phyloP scores from a whole-genome alignment of 2,113 vertebrate species.

The Sinocyclocheilus anshuiensis region DNA sequence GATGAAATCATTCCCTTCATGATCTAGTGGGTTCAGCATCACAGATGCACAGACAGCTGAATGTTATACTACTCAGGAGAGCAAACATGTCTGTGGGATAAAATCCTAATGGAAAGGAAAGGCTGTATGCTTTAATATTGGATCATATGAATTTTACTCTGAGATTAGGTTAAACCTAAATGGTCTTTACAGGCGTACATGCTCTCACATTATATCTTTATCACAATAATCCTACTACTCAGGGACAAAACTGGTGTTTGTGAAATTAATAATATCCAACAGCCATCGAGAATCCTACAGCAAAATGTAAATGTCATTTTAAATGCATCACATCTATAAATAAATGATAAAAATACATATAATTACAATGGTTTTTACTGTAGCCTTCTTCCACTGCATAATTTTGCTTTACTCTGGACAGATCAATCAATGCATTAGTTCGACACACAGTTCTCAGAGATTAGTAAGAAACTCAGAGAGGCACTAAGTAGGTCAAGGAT shows the following conservation, averaged over 20 bases:
- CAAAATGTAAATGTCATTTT: too few species aligned
- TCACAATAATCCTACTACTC: neutral
- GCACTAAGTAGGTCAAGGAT: constrained; percentile 64
- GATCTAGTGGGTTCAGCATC: neutral
- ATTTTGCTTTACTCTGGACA: constrained; percentile 39
- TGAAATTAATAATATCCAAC: neutral
- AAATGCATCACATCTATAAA: too few species aligned
- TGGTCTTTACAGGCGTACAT: neutral
- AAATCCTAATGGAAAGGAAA: neutral
- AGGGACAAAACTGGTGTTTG: neutral
- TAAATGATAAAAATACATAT: too few species aligned
- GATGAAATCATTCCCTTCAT: neutral
- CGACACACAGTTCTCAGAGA: constrained; percentile 52
- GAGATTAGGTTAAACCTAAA: neutral
- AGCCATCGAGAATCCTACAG: neutral
- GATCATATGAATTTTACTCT: neutral
- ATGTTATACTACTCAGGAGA: neutral
- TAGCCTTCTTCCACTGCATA: neutral
- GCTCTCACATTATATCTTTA: neutral
- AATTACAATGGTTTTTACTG: too few species aligned
- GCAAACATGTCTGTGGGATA: neutral
- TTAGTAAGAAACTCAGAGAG: constrained; percentile 50
- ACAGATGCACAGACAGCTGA: neutral
- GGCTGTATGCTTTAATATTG: neutral
- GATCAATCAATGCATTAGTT: constrained; percentile 58